These are phyloP conservation scores for Metallyticus violacea DNA, from an alignment of 2,888 invertebrate genomes.

Conservation along the genomic window DNA sequence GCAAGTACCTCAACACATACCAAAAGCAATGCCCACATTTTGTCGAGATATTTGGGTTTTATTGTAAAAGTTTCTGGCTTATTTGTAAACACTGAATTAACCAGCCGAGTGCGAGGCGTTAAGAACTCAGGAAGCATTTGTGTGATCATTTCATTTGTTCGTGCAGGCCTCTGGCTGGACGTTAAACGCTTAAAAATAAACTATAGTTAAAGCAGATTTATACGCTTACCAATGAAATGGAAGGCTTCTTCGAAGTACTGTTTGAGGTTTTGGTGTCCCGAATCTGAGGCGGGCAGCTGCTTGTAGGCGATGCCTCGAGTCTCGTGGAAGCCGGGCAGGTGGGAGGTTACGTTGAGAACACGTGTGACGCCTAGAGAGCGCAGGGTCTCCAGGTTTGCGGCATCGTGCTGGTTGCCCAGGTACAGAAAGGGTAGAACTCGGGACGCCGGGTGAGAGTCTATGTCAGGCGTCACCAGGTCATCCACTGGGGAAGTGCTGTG, in stretches of 20 bases:
- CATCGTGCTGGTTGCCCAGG: constrained; percentile 79
- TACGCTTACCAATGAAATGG: constrained; percentile 77
- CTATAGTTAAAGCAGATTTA: no score
- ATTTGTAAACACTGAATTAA: no score
- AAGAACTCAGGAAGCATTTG: no score
- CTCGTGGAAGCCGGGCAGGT: constrained; percentile 69
- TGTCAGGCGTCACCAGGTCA: constrained; percentile 49
- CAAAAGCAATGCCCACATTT: no score
- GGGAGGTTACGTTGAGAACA: constrained; percentile 78
- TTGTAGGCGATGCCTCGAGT: constrained; percentile 65
- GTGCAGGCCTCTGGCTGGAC: no score
- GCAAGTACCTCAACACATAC: no score
- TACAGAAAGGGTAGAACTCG: constrained; percentile 76
- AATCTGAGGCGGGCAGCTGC: constrained; percentile 79
- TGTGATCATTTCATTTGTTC: no score
- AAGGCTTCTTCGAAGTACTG: constrained; percentile 87
- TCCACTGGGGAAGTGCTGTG: constrained; percentile 30
- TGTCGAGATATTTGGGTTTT: no score
- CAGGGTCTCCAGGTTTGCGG: constrained; percentile 66
- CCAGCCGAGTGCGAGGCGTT: no score
- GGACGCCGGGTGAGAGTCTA: constrained; percentile 73
- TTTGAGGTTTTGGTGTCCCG: constrained; percentile 79
- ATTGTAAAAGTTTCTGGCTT: no score
- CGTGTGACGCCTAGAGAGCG: constrained; percentile 66
- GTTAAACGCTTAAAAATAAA: no score